These are phyloP conservation scores for Anguilla marmorata DNA, from an alignment of 2,797 vertebrate species.

Conservation along the genomic window DNA sequence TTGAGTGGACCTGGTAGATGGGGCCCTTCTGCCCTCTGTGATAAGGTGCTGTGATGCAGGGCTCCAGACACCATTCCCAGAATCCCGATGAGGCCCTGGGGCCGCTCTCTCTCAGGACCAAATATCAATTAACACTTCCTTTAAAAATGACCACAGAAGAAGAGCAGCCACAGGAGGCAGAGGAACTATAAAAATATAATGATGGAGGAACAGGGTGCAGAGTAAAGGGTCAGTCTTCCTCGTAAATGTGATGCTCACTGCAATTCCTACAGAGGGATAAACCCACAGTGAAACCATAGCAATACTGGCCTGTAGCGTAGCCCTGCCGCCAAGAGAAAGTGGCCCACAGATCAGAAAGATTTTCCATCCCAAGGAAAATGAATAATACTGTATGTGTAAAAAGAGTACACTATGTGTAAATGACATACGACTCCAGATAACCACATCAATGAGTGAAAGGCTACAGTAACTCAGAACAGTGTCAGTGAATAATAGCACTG, in stretches of 20 bases:
- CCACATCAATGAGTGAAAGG: background rate
- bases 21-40: constrained; percentile 46
- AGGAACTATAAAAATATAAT: background rate
- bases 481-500: constrained; percentile 52
- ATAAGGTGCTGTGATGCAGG: constrained; percentile 47
- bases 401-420: background rate
- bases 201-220: background rate
- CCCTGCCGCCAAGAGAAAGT: background rate
- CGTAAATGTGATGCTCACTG: background rate
- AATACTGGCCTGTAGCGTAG: background rate
- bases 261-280: background rate
- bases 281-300: background rate
- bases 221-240: background rate
- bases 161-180: background rate
- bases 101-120: constrained; percentile 17
- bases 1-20: constrained; percentile 45
- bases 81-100: constrained; percentile 30
- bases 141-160: background rate
- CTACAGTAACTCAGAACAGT: constrained; percentile 53
- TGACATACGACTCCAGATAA: background rate
- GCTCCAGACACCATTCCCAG: constrained; percentile 23
- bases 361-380: background rate
- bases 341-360: background rate
- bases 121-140: constrained; percentile 41
- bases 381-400: too few relatives aligned